Conservation (phyloP, 2,888 invertebrate species). For the Ecliptopera silaceata region DNA sequence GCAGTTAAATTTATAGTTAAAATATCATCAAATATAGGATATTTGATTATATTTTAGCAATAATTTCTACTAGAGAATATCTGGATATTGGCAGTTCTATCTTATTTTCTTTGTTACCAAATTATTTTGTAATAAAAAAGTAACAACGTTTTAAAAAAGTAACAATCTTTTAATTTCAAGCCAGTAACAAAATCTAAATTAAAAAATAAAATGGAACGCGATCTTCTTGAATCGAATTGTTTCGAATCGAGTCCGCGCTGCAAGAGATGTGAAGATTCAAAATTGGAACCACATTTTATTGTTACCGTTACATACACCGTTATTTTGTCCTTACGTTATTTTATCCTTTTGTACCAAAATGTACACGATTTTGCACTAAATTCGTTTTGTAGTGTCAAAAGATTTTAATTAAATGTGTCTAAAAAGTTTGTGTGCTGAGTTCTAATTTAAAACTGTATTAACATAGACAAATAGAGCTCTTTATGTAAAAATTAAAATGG, state of each 20-base stretch:
- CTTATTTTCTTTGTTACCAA: too few species aligned
- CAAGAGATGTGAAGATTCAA: constrained; percentile 37
- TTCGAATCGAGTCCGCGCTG: constrained; percentile 47
- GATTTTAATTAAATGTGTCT: constrained; percentile 10
- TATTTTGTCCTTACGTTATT: constrained; percentile 68
- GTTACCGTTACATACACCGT: constrained; percentile 72
- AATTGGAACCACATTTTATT: constrained; percentile 60
- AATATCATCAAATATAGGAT: too few species aligned
- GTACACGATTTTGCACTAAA: constrained; percentile 1
- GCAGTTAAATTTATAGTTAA: too few species aligned
- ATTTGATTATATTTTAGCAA: too few species aligned
- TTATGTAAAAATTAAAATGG: neutral
- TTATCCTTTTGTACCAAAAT: constrained; percentile 36
- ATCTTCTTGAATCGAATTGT: constrained; percentile 50
- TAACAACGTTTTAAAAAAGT: too few species aligned
- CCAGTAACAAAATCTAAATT: constrained; percentile 45
- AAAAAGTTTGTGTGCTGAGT: neutral
- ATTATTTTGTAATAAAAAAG: too few species aligned
- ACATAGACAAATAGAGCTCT: neutral
- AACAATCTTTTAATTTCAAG: too few species aligned
- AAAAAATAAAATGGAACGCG: constrained; percentile 46
- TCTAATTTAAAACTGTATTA: neutral
- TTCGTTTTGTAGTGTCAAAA: neutral
- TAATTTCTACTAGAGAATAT: too few species aligned
- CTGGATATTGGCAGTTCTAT: too few species aligned